Evolutionary conservation across 2,113 vertebrate genomes (phyloP).

Genomic region (Camelus bactrianus): DNA sequence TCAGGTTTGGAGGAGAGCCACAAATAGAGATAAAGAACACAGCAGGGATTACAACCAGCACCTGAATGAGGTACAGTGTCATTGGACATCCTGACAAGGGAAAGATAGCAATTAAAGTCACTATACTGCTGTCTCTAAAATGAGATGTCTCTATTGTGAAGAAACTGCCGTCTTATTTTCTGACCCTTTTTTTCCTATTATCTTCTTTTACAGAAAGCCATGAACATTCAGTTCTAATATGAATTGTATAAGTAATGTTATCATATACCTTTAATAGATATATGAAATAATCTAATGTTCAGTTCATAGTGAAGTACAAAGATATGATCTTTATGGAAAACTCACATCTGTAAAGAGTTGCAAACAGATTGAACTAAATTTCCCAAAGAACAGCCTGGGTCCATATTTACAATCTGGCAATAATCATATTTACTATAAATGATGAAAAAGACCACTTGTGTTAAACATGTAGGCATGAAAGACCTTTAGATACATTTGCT

Average conservation of each 20-base stretch:
- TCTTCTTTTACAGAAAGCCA: not conserved
- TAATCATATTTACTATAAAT: conserved; percentile 74
- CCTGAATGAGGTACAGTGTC: not conserved
- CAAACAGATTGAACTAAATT: conserved; percentile 67
- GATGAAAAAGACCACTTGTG: conserved; percentile 74
- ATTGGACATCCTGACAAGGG: too few species aligned
- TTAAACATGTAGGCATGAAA: conserved; percentile 69
- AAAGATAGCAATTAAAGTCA: not conserved
- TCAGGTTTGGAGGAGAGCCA: not conserved
- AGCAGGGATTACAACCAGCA: not conserved
- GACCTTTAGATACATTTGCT: conserved; percentile 66
- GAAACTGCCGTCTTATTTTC: not conserved
- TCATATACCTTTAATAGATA: conserved; percentile 38
- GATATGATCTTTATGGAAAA: conserved; percentile 64
- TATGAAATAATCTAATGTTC: conserved; percentile 26
- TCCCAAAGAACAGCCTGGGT: conserved; percentile 59
- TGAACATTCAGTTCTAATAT: not conserved
- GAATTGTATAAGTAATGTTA: conserved; percentile 6
- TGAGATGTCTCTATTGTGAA: not conserved
- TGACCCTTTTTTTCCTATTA: not conserved
- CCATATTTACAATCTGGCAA: conserved; percentile 77
- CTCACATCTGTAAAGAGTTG: conserved; percentile 72
- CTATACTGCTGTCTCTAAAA: conserved; percentile 36
- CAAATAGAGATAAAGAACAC: not conserved
- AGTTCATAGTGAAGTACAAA: conserved; percentile 58